Evolutionary conservation across 1,140 invertebrate genomes (phyloP).

Genomic region (Lethrus apterus): DNA sequence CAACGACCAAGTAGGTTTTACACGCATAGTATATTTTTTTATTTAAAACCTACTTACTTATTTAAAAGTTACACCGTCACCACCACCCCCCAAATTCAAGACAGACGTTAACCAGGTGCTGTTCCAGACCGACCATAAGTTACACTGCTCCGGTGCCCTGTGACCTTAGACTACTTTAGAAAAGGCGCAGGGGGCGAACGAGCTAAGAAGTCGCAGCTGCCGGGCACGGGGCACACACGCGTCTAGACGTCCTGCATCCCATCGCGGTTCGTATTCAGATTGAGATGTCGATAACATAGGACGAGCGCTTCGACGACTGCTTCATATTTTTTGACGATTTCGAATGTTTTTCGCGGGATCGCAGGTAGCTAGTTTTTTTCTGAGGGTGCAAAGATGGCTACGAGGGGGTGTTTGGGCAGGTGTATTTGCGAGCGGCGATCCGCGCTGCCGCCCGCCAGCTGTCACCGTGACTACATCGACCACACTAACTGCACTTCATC

Average conservation of each 20-base stretch:
- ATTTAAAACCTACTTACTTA: too few relatives aligned
- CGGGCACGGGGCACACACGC: neutral
- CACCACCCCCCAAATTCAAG: neutral
- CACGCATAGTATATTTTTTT: too few relatives aligned
- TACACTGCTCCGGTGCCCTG: neutral
- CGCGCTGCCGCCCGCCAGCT: constrained; percentile 27
- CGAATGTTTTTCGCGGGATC: too few relatives aligned
- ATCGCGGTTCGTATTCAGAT: too few relatives aligned
- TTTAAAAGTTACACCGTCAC: neutral
- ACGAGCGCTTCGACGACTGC: too few relatives aligned
- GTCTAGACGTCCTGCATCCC: too few relatives aligned
- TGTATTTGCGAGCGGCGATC: constrained; percentile 31
- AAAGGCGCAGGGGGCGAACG: constrained; percentile 1
- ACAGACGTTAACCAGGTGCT: constrained; percentile 8
- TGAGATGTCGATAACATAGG: too few relatives aligned
- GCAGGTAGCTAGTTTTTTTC: neutral
- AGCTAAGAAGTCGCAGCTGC: constrained; percentile 3
- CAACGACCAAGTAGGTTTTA: too few relatives aligned
- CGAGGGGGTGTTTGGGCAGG: constrained; percentile 29
- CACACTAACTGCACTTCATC: constrained; percentile 7
- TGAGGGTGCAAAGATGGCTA: neutral
- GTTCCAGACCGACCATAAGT: neutral
- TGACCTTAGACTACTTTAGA: constrained; percentile 1
- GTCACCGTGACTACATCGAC: constrained; percentile 16
- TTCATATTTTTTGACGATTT: too few relatives aligned